phyloP scores from a whole-genome alignment of 2,797 vertebrate genomes.

The Onychomys arenicola region DNA sequence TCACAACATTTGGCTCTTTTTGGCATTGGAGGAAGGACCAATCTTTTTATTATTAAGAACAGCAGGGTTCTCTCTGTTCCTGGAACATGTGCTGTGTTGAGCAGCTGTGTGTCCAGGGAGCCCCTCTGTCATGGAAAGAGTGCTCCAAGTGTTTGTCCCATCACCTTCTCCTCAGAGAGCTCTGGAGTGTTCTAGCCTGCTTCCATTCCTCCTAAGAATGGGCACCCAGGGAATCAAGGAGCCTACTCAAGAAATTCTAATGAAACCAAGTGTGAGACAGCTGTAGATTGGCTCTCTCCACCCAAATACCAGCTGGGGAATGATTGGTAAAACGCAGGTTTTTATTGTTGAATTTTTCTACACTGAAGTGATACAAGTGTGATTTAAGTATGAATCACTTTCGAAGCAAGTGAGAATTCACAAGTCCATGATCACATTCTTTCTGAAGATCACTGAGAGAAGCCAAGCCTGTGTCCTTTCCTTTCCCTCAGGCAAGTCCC shows the following conservation, averaged over 20 bases:
- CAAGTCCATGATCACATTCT: conserved; percentile 54
- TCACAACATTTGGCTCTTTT: conserved; percentile 80
- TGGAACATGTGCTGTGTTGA: background rate
- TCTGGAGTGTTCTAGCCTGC: background rate
- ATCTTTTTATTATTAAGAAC: conserved; percentile 50
- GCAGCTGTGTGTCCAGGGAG: conserved; percentile 64
- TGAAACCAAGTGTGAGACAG: background rate
- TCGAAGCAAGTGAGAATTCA: conserved; percentile 49
- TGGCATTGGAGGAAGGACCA: conserved; percentile 68
- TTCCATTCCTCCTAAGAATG: conserved; percentile 12
- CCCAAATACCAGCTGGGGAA: background rate
- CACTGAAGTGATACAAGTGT: conserved; percentile 32
- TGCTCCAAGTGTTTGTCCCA: background rate
- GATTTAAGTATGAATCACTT: conserved; percentile 1
- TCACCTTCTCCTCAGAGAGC: conserved; percentile 45
- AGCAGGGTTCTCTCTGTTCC: background rate
- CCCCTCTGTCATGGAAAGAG: background rate
- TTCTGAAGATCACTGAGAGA: conserved; percentile 60
- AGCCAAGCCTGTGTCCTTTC: background rate
- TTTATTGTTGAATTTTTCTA: background rate
- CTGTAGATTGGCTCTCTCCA: background rate
- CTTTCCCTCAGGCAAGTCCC: conserved; percentile 52
- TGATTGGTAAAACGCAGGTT: background rate
- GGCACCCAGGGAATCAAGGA: background rate
- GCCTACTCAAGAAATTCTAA: background rate